Percentiles rank a stretch among this genome's conserved stretches.
phyloP scores from a whole-genome alignment of 2,888 invertebrate species.

The Leptinotarsa haldemani region DNA sequence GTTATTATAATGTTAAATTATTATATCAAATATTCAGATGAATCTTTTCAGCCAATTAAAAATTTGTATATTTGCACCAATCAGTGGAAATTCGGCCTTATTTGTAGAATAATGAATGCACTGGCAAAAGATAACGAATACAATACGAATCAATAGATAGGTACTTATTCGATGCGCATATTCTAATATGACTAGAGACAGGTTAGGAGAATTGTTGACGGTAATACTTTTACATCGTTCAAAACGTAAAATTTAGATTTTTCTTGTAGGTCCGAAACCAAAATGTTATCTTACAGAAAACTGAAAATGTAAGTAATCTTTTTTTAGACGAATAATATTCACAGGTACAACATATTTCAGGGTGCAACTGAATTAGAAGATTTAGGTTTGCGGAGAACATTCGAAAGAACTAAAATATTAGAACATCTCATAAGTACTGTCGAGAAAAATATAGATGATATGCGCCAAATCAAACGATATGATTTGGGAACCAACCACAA shows the following conservation, averaged over 20 bases:
- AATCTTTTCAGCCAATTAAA: too few species aligned
- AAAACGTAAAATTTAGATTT: neutral
- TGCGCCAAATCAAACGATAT: conserved; percentile 44
- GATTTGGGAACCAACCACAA: conserved; percentile 50
- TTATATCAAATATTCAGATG: too few species aligned
- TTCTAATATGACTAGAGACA: conserved; percentile 54
- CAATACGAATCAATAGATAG: conserved; percentile 29
- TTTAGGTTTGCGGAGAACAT: conserved; percentile 47
- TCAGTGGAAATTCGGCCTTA: too few species aligned
- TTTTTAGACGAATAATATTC: neutral
- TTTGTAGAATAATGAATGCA: neutral
- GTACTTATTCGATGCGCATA: conserved; percentile 13
- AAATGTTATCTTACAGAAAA: conserved; percentile 38
- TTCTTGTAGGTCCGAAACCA: conserved; percentile 34
- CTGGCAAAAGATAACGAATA: neutral
- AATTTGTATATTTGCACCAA: too few species aligned
- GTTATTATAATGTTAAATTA: too few species aligned
- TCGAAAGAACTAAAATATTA: conserved; percentile 61
- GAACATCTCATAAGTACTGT: conserved; percentile 69
- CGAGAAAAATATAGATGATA: conserved; percentile 64
- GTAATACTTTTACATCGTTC: conserved; percentile 25
- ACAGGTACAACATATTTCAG: neutral
- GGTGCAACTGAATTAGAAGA: neutral
- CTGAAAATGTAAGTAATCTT: conserved; percentile 43
- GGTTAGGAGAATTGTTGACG: conserved; percentile 51